Base-by-base conservation (phyloP, 2,888 invertebrate species). In the Trissolcus japonicus region DNA sequence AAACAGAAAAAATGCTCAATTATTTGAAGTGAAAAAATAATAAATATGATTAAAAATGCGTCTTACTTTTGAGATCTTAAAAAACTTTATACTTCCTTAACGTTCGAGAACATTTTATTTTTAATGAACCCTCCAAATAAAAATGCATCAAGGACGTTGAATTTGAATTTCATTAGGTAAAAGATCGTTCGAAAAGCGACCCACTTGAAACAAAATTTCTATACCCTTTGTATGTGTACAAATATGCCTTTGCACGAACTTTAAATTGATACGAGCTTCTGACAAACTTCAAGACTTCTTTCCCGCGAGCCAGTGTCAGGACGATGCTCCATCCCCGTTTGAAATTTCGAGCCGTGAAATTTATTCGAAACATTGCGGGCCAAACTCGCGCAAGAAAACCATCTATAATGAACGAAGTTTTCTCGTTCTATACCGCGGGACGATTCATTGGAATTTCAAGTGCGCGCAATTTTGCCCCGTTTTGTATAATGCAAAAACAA, bases 321-420 rank as follows among this genome's bases (percentile, higher is more conserved):
- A 9, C 35, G 13, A 56, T 65, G 35, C 41, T 51, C 1, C 19
- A 66, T 43, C 51, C 55, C 41, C 51, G 41, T 55, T n/a, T 57
- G 51, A 66, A 66, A 66, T 57, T 66, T 66, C 29, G 17, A 66
- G 11, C 19, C 21, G 25, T 51, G 9, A 35, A 56, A 41, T 41
- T 57, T 51, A 57, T 57, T n/a, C 50, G 21, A 35, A 48, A 50
- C 19, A 65, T 13, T 35, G 40, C 4, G 11, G 7, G 16, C 17
- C 2, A 48, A 65, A 55, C 48, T 65, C 40, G 13, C 40, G 13
- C 6, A 55, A 56, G 65, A 50, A 65, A 65, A 56, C 50, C 46
- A 56, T 65, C 46, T 16, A 48, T 50, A 65, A 65, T 65, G 56
- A 56, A 65, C 21, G 14, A 65, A 65, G 56, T 65, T 65, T 48